Evolutionary conservation across 2,797 vertebrate species (phyloP).

Genomic region (Sebastes hubbsi): DNA sequence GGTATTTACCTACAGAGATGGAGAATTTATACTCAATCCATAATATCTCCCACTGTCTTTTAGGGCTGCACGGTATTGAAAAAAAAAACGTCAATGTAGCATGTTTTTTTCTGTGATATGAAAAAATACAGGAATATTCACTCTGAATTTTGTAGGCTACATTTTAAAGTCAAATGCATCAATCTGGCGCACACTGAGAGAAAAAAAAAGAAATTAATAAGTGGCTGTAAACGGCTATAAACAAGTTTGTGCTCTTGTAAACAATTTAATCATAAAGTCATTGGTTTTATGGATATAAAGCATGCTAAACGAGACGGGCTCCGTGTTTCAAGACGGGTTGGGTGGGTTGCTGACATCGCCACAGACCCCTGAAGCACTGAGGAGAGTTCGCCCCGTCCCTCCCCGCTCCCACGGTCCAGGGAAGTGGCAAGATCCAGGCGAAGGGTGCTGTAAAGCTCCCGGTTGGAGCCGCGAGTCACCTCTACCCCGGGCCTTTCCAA

Average conservation of each 20-base stretch:
- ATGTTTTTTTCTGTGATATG: too few relatives aligned
- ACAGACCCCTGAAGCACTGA: too few relatives aligned
- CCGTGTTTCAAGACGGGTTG: neutral
- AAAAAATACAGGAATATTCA: neutral
- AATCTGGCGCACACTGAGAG: neutral
- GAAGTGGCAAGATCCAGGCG: too few relatives aligned
- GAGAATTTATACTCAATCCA: neutral
- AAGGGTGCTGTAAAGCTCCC: neutral
- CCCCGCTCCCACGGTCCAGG: too few relatives aligned
- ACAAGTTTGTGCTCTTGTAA: neutral
- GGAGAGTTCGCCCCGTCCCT: too few relatives aligned
- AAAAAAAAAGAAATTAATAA: neutral
- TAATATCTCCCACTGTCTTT: neutral
- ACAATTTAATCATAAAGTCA: neutral
- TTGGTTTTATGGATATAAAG: neutral
- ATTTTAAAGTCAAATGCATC: neutral
- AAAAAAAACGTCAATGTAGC: fast-evolving
- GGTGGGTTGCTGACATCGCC: neutral
- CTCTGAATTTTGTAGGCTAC: neutral
- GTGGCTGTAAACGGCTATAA: neutral
- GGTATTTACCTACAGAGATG: neutral
- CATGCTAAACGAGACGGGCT: neutral
- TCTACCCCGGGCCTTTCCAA: neutral
- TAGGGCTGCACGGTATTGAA: neutral
- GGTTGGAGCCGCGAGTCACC: fast-evolving